Conservation (phyloP, 1,140 invertebrate species). For the Elymnias hypermnestra region DNA sequence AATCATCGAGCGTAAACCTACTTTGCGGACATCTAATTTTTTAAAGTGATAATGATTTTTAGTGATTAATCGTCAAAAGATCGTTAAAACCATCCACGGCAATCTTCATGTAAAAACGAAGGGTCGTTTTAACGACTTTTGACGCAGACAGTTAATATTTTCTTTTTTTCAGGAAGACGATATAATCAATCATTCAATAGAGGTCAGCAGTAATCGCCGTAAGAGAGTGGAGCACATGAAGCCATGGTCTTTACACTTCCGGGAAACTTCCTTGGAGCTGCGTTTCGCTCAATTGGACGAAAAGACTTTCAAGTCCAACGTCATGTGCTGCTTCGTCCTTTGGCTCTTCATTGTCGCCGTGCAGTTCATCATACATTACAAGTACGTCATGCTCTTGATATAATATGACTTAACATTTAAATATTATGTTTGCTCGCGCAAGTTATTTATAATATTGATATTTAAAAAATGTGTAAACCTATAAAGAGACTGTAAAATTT, state of each 20-base stretch:
- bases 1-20: no score
- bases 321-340: slow-evolving; percentile 92
- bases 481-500: no score
- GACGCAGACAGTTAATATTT: background rate
- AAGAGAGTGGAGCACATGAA: slow-evolving; percentile 93
- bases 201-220: slow-evolving; percentile 94
- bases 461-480: no score
- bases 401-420: no score
- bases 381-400: slow-evolving; percentile 77
- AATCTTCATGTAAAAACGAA: no score
- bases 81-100: background rate
- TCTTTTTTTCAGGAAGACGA: slow-evolving; percentile 83
- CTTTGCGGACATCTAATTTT: no score
- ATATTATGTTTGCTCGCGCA: no score
- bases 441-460: no score
- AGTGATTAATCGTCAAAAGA: background rate
- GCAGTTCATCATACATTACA: slow-evolving; percentile 86
- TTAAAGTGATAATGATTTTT: no score
- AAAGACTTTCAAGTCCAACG: slow-evolving; percentile 96
- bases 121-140: background rate
- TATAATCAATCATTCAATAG: slow-evolving; percentile 92
- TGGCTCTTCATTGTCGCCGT: slow-evolving; percentile 92
- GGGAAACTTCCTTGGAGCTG: slow-evolving; percentile 76
- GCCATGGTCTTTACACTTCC: slow-evolving; percentile 90
- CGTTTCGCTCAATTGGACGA: slow-evolving; percentile 90